Evolutionary conservation across 2,888 invertebrate genomes (phyloP), one percentile per base, ranked within the genome.

Genomic region (Odontomyia ornata): DNA sequence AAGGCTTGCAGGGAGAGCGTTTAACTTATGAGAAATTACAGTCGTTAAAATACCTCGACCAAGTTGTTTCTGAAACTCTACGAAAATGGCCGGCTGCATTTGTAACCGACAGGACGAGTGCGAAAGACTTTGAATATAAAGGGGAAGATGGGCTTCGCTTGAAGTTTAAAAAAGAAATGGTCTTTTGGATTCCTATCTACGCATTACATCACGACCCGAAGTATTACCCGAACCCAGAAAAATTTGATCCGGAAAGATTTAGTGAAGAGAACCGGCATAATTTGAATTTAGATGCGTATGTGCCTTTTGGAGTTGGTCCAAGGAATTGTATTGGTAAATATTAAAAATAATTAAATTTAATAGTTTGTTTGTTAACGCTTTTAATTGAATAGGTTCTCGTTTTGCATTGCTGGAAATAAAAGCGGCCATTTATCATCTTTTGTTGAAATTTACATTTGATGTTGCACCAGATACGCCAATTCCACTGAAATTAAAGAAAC

Each of bases 31-130:
- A 88, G 30, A 85, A 86, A 0, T 83, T 91, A 0, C 86, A 88
- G 76, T 86, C 85, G 30, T 88, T 91, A 89, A 86, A 87, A 25
- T 91, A 91, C 78, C 82, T 91, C 86, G 91, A 91, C 77, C 90
- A 90, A 90, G 89, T 91, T 0, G 82, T 91, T 0, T 89, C 89
- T 81, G 90, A 90, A 81, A 77, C 86, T 0, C 81, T 90, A 4
- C 83, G 90, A 18, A 82, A 83, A 73, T 90, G 89, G 89, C 84
- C 89, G 0, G 84, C 89, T 0, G 87, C 82, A 0, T 75, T 85
- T 0, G 81, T 82, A 0, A 81, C 87, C 0, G 90, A 90, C 79
- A 86, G 90, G 27, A 21, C 84, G 0, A 90, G 90, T 79, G 81
- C 84, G 0, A 89, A 88, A 81, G 87, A 88, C 46, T 91, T 89